A percentile compares a stretch with the other conserved stretches of the same genome.
phyloP scores from a whole-genome alignment of 2,113 vertebrate genomes.

The Ascaphus truei region DNA sequence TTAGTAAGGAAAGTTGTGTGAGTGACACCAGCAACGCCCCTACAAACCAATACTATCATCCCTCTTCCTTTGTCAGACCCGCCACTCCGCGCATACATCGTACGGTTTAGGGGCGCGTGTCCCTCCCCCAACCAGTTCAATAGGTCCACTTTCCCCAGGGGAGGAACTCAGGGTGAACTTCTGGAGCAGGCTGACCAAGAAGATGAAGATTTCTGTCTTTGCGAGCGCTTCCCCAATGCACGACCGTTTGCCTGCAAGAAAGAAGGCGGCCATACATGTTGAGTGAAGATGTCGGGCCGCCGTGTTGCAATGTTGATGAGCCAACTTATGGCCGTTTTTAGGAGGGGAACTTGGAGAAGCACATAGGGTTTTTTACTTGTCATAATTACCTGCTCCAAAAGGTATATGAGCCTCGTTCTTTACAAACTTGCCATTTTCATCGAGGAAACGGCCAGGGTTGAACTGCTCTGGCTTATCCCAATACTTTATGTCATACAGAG shows the following conservation, averaged over 20 bases:
- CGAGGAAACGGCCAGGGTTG: slow-evolving; percentile 41
- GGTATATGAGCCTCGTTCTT: slow-evolving; percentile 40
- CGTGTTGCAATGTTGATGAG: no score
- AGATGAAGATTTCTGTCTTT: slow-evolving; percentile 48
- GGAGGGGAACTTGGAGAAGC: background rate
- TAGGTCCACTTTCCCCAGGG: background rate
- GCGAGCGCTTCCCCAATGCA: slow-evolving; percentile 47
- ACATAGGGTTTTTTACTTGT: background rate
- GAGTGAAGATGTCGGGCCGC: fast-evolving
- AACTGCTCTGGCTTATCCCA: slow-evolving; percentile 41
- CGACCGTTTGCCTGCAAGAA: slow-evolving; percentile 43
- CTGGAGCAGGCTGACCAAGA: slow-evolving; percentile 47
- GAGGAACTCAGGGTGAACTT: slow-evolving; percentile 44
- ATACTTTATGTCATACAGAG: slow-evolving; percentile 40
- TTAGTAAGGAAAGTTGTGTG: no score
- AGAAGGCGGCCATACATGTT: background rate
- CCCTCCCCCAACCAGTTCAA: background rate
- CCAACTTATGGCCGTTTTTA: background rate
- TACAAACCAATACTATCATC: background rate
- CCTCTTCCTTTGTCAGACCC: background rate
- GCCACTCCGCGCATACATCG: background rate
- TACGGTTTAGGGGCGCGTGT: slow-evolving; percentile 4
- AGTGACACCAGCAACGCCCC: no score
- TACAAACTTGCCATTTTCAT: slow-evolving; percentile 43
- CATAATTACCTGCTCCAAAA: slow-evolving; percentile 42